These are phyloP conservation scores for Anguilla megastoma DNA, from an alignment of 2,797 vertebrate genomes.

Conservation along the genomic window DNA sequence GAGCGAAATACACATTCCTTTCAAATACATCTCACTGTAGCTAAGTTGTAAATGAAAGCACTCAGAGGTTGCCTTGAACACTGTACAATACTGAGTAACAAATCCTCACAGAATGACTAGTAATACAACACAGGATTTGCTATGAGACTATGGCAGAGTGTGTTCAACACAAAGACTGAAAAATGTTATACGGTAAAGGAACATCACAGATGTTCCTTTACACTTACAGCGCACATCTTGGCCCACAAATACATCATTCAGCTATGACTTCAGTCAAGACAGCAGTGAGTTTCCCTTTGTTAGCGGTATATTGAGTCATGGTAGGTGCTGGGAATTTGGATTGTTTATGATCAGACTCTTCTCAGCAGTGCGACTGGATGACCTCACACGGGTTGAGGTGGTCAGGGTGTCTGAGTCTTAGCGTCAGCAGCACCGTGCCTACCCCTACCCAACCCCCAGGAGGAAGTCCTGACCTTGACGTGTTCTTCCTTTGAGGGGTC, in stretches of 20 bases:
- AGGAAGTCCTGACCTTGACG: background rate
- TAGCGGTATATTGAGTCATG: background rate
- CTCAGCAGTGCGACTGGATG: background rate
- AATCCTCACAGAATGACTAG: background rate
- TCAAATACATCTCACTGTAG: background rate
- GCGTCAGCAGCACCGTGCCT: background rate
- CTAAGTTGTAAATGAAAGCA: background rate
- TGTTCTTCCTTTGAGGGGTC: background rate
- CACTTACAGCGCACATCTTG: background rate
- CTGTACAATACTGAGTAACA: background rate
- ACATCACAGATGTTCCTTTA: background rate
- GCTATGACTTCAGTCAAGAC: background rate
- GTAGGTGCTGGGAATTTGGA: background rate
- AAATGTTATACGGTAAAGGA: background rate
- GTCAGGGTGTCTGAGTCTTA: background rate
- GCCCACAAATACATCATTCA: background rate
- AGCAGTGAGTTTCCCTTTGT: background rate
- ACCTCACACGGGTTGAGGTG: background rate
- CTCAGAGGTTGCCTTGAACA: background rate
- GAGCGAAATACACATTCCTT: background rate
- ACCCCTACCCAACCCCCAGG: background rate
- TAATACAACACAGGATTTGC: background rate
- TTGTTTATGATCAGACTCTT: background rate
- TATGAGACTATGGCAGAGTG: background rate
- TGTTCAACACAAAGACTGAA: background rate